Evolutionary conservation across 2,888 invertebrate genomes (phyloP), one percentile per base, ranked within the genome.

Genomic region (Phaonia tiefii): DNA sequence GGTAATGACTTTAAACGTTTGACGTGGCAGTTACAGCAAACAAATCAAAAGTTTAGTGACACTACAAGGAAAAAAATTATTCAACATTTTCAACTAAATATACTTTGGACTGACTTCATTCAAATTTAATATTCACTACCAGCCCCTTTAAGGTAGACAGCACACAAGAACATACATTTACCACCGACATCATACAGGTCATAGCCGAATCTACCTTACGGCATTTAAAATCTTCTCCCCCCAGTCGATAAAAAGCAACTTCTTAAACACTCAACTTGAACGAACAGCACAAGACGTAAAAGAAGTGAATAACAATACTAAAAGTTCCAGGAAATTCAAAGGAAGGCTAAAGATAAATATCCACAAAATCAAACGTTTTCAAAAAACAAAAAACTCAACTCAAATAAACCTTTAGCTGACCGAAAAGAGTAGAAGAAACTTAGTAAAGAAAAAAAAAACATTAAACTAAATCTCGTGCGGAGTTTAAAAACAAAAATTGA

Each of bases 21-120:
- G 7, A 60, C 15, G 13, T 44, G 37, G 10, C 10, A 65, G 58
- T 8, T 0, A 60, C 25, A 58, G 22, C 44, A 26, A n/a, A 31
- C 20, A 67, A 31, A 54, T 79, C 65, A 79, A 80, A 76, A 80
- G 80, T 80, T 73, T 76, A 76, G 80, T 80, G 80, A 80, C 80
- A 80, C 51, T 72, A 75, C 75, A 71, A 65, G 1, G 1, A 54
- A 22, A 39, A 65, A 63, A 54, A 46, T 37, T 49, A 70, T n/a
- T n/a, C n/a, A n/a, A n/a, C n/a, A n/a, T n/a, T n/a, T n/a, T n/a
- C n/a, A n/a, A n/a, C n/a, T n/a, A n/a, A n/a, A n/a, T n/a, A n/a
- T n/a, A n/a, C n/a, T n/a, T n/a, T n/a, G n/a, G n/a, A n/a, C n/a
- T n/a, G n/a, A n/a, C n/a, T n/a, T n/a, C 31, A 46, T 70, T 63